These are phyloP conservation scores for Drosophila oshimai DNA, from an alignment of 1,140 invertebrate genomes.

Conservation along the genomic window DNA sequence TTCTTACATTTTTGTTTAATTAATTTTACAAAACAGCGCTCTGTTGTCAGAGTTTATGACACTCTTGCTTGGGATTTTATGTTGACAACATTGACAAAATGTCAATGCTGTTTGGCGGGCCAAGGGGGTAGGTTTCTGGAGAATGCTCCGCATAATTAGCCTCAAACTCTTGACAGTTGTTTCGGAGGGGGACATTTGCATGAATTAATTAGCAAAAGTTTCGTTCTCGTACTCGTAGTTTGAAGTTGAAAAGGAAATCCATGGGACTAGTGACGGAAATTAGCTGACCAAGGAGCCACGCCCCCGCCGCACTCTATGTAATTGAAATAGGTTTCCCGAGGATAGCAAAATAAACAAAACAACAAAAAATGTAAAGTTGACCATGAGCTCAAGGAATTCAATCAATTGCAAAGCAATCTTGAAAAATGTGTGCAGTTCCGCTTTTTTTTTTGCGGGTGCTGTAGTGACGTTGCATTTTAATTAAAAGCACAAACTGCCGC, in stretches of 20 bases:
- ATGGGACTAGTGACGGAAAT: constrained; percentile 36
- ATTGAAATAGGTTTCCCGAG: constrained; percentile 50
- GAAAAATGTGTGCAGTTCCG: constrained; percentile 44
- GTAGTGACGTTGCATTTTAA: constrained; percentile 66
- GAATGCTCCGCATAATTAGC: constrained; percentile 69
- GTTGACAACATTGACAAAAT: constrained; percentile 80
- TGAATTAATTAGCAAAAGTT: constrained; percentile 76
- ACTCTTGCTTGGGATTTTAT: constrained; percentile 70
- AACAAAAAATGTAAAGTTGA: constrained; percentile 11
- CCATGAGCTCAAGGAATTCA: constrained; percentile 46
- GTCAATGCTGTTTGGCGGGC: constrained; percentile 45
- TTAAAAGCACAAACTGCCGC: constrained; percentile 72
- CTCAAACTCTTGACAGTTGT: constrained; percentile 33
- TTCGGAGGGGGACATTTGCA: constrained; percentile 53
- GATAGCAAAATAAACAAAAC: neutral
- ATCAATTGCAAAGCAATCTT: constrained; percentile 61
- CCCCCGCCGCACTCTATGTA: constrained; percentile 43
- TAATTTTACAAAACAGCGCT: constrained; percentile 65
- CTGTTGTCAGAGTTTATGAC: constrained; percentile 76
- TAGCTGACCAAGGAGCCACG: constrained; percentile 32
- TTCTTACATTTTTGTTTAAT: constrained; percentile 79
- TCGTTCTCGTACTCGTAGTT: constrained; percentile 30
- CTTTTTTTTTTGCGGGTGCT: constrained; percentile 1
- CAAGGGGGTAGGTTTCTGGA: neutral
- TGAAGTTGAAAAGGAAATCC: constrained; percentile 23